Evolutionary conservation across 2,888 invertebrate species (phyloP).

Genomic region (Panzeria rudis): DNA sequence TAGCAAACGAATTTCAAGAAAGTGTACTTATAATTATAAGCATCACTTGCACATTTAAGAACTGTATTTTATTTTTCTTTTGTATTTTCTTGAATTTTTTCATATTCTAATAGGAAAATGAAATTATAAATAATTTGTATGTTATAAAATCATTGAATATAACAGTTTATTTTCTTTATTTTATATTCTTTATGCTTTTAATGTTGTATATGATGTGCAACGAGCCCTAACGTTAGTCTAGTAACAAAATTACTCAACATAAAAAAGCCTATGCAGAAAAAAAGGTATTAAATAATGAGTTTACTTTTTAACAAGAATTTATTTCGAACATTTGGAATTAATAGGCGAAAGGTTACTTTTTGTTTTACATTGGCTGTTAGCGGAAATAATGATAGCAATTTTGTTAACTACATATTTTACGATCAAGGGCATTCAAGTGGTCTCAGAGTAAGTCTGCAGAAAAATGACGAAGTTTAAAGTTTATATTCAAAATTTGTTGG

Average conservation of each 20-base stretch:
- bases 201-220: slow-evolving; percentile 41
- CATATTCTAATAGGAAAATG: slow-evolving; percentile 41
- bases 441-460: not conserved
- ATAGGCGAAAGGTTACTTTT: not conserved
- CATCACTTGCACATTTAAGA: slow-evolving; percentile 6
- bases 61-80: slow-evolving; percentile 10
- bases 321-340: not conserved
- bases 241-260: slow-evolving; percentile 16
- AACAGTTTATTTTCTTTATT: slow-evolving; percentile 45
- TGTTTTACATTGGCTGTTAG: not conserved
- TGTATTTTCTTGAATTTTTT: not conserved
- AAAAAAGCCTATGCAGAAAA: not conserved
- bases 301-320: slow-evolving; percentile 16
- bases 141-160: slow-evolving; percentile 52
- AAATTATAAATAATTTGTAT: slow-evolving; percentile 62
- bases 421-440: not conserved
- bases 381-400: not conserved
- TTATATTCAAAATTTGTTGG: no score
- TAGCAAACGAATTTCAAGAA: no score
- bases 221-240: slow-evolving; percentile 49
- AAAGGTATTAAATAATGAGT: not conserved
- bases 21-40: not conserved
- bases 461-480: no score
- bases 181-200: slow-evolving; percentile 22
- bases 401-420: not conserved